Percentiles rank a stretch among this genome's conserved stretches.
These are phyloP conservation scores for Leuciscus waleckii DNA, from an alignment of 2,797 vertebrate species.

Conservation along the genomic window DNA sequence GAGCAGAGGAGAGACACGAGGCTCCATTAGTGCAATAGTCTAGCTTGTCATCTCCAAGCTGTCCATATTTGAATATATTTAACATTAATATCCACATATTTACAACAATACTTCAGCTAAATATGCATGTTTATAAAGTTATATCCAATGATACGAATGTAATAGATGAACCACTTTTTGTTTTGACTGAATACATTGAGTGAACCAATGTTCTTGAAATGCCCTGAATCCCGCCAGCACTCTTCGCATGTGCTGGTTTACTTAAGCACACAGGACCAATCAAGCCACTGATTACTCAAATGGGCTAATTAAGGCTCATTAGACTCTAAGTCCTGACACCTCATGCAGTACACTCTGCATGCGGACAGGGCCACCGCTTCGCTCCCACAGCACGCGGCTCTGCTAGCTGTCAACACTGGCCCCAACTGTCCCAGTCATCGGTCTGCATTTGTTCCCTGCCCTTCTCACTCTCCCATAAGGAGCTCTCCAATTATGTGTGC, in stretches of 20 bases:
- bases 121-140: neutral
- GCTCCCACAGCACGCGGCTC: conserved; percentile 20
- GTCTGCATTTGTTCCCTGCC: conserved; percentile 56
- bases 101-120: neutral
- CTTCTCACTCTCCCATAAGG: conserved; percentile 59
- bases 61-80: conserved; percentile 5
- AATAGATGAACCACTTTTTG: neutral
- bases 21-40: conserved; percentile 30
- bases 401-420: conserved; percentile 45
- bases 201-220: conserved; percentile 47
- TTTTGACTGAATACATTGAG: conserved; percentile 4
- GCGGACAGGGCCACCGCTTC: conserved; percentile 52
- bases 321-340: conserved; percentile 65
- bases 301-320: conserved; percentile 68
- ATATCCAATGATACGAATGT: neutral
- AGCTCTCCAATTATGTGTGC: conserved; percentile 61
- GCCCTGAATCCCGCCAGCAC: conserved; percentile 49
- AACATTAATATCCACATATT: neutral
- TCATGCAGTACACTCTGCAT: conserved; percentile 61
- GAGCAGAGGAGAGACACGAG: conserved; percentile 37
- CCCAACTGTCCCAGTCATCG: conserved; percentile 47
- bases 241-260: conserved; percentile 59
- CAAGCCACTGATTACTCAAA: conserved; percentile 67
- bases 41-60: conserved; percentile 7
- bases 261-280: conserved; percentile 67